These are phyloP conservation scores for Nephrocerus scutellatus DNA, from an alignment of 2,888 invertebrate genomes.

Conservation along the genomic window DNA sequence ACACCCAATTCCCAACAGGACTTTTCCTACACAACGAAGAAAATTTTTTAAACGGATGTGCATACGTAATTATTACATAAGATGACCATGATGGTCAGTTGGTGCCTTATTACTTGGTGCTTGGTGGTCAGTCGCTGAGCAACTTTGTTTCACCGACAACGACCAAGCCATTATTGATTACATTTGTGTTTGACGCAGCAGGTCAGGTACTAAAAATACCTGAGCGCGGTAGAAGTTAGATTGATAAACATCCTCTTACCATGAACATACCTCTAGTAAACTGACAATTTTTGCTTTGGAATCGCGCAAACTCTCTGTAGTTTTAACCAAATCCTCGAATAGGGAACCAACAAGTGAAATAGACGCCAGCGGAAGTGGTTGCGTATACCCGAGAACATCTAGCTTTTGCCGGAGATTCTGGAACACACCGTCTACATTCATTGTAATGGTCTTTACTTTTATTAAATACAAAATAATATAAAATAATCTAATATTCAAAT, in stretches of 20 bases:
- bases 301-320: conserved; percentile 79
- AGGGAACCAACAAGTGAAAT: conserved; percentile 74
- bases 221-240: too few relatives aligned
- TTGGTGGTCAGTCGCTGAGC: too few relatives aligned
- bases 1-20: conserved; percentile 62
- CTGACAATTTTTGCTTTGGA: conserved; percentile 70
- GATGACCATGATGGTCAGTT: too few relatives aligned
- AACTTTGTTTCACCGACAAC: too few relatives aligned
- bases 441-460: too few relatives aligned
- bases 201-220: too few relatives aligned
- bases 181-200: too few relatives aligned
- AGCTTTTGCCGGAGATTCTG: conserved; percentile 57
- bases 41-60: conserved; percentile 8
- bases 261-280: conserved; percentile 61
- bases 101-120: too few relatives aligned
- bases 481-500: too few relatives aligned
- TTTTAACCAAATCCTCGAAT: conserved; percentile 74
- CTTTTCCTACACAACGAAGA: conserved; percentile 54
- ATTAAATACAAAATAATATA: too few relatives aligned
- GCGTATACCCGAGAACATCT: conserved; percentile 75
- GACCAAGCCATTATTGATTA: too few relatives aligned
- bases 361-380: conserved; percentile 66
- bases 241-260: conserved; percentile 26
- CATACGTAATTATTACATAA: conserved; percentile 3
- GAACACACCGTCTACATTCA: conserved; percentile 36